Conservation (phyloP, 2,113 vertebrate species). For the Neolamprologus hecqui region DNA sequence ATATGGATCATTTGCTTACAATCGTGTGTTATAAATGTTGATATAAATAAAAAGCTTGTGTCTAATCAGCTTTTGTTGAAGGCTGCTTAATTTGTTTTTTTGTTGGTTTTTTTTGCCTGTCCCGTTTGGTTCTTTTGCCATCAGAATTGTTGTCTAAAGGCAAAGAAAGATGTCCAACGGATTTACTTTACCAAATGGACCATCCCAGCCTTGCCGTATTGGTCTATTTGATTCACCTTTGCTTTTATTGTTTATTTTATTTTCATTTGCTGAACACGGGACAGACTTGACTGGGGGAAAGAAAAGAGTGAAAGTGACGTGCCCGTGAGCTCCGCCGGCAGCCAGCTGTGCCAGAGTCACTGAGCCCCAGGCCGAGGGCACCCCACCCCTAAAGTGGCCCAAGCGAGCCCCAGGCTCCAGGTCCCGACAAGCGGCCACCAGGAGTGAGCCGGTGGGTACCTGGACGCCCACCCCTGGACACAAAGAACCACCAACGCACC, state of each 20-base stretch:
- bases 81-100: background rate
- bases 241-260: background rate
- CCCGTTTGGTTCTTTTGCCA: background rate
- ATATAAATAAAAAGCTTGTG: background rate
- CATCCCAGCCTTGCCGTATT: background rate
- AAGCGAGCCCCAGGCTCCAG: too few species aligned
- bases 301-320: background rate
- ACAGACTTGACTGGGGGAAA: background rate
- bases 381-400: too few species aligned
- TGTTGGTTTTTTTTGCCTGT: background rate
- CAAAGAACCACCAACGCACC: too few species aligned
- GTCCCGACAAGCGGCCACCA: too few species aligned
- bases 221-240: background rate
- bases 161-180: background rate
- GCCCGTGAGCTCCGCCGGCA: too few species aligned
- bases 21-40: background rate
- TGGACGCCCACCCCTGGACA: too few species aligned
- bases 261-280: background rate
- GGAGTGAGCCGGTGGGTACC: too few species aligned
- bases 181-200: background rate
- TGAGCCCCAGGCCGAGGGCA: too few species aligned
- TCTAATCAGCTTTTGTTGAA: background rate
- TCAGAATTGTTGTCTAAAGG: background rate
- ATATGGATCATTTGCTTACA: background rate
- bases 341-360: too few species aligned